phyloP scores from a whole-genome alignment of 2,113 vertebrate genomes.

The Chaetodon trifascialis region DNA sequence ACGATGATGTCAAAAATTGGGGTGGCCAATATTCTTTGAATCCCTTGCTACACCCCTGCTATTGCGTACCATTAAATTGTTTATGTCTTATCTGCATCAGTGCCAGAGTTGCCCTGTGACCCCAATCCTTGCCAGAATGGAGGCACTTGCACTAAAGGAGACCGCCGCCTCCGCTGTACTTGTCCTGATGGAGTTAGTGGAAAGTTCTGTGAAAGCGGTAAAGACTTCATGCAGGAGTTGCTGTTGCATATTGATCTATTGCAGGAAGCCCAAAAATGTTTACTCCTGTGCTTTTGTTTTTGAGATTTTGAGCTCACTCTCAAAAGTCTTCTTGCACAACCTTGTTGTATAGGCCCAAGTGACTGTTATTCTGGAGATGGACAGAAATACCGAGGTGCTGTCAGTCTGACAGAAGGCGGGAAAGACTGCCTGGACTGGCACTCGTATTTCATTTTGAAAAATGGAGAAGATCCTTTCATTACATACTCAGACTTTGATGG shows the following conservation, averaged over 20 bases:
- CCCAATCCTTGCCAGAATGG: slow-evolving; percentile 44
- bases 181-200: slow-evolving; percentile 20
- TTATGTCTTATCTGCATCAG: slow-evolving; percentile 5
- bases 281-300: not conserved
- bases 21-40: not conserved
- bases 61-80: not conserved
- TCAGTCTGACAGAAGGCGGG: slow-evolving; percentile 7
- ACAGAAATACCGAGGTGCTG: slow-evolving; percentile 23
- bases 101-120: slow-evolving; percentile 15
- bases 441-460: not conserved
- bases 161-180: not conserved
- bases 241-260: not conserved
- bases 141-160: slow-evolving; percentile 1
- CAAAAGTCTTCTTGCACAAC: not conserved
- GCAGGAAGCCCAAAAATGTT: not conserved
- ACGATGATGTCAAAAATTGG: not conserved
- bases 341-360: not conserved
- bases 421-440: slow-evolving; percentile 34
- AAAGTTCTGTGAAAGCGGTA: slow-evolving; percentile 34
- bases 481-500: slow-evolving; percentile 20
- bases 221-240: not conserved
- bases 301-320: not conserved
- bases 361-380: slow-evolving; percentile 37
- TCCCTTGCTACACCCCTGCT: not conserved
- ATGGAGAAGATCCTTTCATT: not conserved